Base-by-base conservation (phyloP, 1,140 invertebrate genomes). In the Sipha flava region DNA sequence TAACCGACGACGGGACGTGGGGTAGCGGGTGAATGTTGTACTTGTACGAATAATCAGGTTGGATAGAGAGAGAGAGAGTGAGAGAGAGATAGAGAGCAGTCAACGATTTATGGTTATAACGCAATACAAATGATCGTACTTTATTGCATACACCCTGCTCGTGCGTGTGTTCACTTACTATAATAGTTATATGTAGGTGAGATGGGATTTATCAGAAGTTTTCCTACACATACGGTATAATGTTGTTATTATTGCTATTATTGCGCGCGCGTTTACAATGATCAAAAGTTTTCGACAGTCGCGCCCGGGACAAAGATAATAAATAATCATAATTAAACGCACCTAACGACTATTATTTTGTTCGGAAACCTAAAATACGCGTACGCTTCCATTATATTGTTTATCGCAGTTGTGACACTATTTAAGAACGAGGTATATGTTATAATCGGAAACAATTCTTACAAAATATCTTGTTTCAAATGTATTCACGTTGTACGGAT, bases 251-350 rank as follows among this genome's bases (percentile, higher is more conserved):
- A 37, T 18, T 43, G 16, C 14, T 26, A 66, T 66, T 66, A 21
- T 66, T 9, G 12, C 21, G 3, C 40, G 14, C 9, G 14, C n/a
- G 62, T 21, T 34, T 12, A 23, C 59, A 62, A 64, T 37, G 31
- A 34, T 64, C 12, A 40, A 66, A 66, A 66, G 62, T 66, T 66
- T 66, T 40, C 62, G 62, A 23, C 23, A 40, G 3, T 23, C n/a
- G n/a, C n/a, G 4, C n/a, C 34, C 10, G 34, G 31, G 40, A 64
- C 40, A 66, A 66, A 66, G 62, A 66, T 23, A n/a, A 66, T 66
- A 66, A 66, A 66, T 66, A 66, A 66, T 66, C 62, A 43, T 66
- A 66, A 66, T 66, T 66, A 40, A 66, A 66, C 62, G 18, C n/a
- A 6, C 9, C 54, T 3, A 18, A 14, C 16, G 7, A 12, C 59